Conservation (phyloP, 30 jellyfish, hydroid and myxozoan genomes). For the Pseudorhiza aurosa region DNA sequence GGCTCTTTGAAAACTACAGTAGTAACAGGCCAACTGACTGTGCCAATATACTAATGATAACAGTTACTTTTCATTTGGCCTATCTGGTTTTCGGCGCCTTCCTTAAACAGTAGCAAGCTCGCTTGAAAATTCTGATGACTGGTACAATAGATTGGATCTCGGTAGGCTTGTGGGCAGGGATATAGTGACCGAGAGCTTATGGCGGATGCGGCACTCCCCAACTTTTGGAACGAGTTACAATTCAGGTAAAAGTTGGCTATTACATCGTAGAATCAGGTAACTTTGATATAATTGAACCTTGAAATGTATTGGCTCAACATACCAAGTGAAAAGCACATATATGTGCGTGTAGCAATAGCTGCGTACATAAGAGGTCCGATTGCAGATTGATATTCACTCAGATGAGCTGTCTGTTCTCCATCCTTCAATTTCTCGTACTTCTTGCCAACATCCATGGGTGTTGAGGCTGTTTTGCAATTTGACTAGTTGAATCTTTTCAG, state of each 20-base stretch:
- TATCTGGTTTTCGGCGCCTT: not conserved
- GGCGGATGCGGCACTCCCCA: too few relatives aligned
- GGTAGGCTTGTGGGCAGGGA: too few relatives aligned
- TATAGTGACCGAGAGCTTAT: too few relatives aligned
- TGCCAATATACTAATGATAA: not conserved
- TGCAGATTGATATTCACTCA: conserved; percentile 66
- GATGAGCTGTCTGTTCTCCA: conserved; percentile 33
- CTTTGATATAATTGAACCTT: too few relatives aligned
- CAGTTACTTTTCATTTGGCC: not conserved
- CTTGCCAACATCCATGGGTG: conserved; percentile 70
- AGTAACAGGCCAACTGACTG: too few relatives aligned
- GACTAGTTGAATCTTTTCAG: conserved; percentile 39
- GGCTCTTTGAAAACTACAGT: too few relatives aligned
- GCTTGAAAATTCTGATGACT: too few relatives aligned
- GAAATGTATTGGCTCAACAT: conserved; percentile 61
- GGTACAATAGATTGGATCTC: too few relatives aligned
- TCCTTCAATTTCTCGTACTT: conserved; percentile 42
- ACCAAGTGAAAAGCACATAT: conserved; percentile 5
- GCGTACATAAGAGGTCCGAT: conserved; percentile 67
- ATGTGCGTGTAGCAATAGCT: conserved; percentile 55
- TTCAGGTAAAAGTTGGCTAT: too few relatives aligned
- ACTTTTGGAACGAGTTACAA: too few relatives aligned
- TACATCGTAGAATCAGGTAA: too few relatives aligned
- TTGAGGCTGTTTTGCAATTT: conserved; percentile 59
- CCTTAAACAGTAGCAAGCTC: not conserved